These are phyloP conservation scores for Pantelozetes paolii DNA, from an alignment of 2,888 invertebrate species.

Conservation along the genomic window DNA sequence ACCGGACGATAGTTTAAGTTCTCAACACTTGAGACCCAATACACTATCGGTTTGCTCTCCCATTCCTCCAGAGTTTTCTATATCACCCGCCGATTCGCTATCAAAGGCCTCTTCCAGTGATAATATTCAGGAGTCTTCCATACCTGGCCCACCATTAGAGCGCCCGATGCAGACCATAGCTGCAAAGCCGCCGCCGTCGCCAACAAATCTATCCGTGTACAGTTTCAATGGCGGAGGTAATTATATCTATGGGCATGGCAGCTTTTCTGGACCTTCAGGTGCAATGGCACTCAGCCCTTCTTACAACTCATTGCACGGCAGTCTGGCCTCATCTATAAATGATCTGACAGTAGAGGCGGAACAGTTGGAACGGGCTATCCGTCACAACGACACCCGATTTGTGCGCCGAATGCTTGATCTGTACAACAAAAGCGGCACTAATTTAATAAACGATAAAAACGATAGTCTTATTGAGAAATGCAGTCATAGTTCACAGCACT, in stretches of 20 bases:
- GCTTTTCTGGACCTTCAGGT: constrained; percentile 17
- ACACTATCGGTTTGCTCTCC: background rate
- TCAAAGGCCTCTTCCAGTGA: constrained; percentile 42
- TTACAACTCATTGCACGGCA: constrained; percentile 47
- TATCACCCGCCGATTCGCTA: constrained; percentile 38
- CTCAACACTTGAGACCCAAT: background rate
- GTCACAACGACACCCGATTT: constrained; percentile 56
- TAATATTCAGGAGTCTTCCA: constrained; percentile 22
- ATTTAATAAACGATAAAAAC: constrained; percentile 9
- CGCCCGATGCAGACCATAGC: too few relatives aligned
- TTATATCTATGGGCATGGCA: background rate
- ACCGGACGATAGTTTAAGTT: background rate
- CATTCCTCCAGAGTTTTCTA: constrained; percentile 37
- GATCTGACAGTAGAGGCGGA: constrained; percentile 55
- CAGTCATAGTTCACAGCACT: constrained; percentile 12
- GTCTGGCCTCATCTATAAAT: constrained; percentile 55
- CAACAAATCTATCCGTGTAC: constrained; percentile 32
- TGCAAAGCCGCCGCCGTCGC: too few relatives aligned
- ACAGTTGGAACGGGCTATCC: constrained; percentile 57
- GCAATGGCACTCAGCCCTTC: constrained; percentile 31
- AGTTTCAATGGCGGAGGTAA: constrained; percentile 29
- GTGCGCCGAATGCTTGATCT: constrained; percentile 57
- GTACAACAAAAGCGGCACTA: constrained; percentile 54
- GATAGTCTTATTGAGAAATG: constrained; percentile 53
- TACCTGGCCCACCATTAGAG: background rate